A percentile compares a stretch with the other conserved stretches of the same genome.
phyloP scores from a whole-genome alignment of 2,797 vertebrate species.

The Mormyrops boulengeri region DNA sequence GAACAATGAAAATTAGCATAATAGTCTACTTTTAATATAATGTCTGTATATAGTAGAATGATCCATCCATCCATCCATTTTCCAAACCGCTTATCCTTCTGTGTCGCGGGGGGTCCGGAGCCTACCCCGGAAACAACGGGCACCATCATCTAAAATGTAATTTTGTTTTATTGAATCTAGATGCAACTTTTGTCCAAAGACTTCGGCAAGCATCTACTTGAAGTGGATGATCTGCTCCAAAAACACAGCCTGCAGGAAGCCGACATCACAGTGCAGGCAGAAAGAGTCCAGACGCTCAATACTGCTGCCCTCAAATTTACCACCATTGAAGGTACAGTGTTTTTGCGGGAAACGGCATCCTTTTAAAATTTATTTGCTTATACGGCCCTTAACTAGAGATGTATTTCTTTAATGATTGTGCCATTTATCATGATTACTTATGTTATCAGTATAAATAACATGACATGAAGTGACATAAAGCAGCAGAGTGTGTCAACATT shows the following conservation, averaged over 20 bases:
- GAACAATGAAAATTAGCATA: neutral
- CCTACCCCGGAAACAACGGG: too few relatives aligned
- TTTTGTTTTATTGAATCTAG: conserved; percentile 45
- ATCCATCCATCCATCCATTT: too few relatives aligned
- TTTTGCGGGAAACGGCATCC: neutral
- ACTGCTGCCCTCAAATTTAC: conserved; percentile 78
- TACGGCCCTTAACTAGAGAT: neutral
- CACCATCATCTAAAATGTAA: neutral
- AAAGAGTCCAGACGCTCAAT: conserved; percentile 81
- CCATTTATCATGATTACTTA: neutral
- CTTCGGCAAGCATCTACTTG: conserved; percentile 84
- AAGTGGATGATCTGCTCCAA: conserved; percentile 89
- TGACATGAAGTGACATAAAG: neutral
- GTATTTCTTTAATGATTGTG: neutral
- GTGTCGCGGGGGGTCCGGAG: too few relatives aligned
- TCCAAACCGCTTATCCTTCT: too few relatives aligned
- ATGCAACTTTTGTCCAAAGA: conserved; percentile 80
- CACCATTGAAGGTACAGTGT: conserved; percentile 68
- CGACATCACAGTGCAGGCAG: conserved; percentile 78
- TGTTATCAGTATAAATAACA: neutral
- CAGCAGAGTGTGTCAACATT: neutral
- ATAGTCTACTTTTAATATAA: neutral
- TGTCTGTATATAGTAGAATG: neutral
- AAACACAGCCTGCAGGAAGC: conserved; percentile 84
- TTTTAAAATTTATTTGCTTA: neutral